Evolutionary conservation across 2,888 invertebrate genomes (phyloP).

Genomic region (Apotomis capreana): DNA sequence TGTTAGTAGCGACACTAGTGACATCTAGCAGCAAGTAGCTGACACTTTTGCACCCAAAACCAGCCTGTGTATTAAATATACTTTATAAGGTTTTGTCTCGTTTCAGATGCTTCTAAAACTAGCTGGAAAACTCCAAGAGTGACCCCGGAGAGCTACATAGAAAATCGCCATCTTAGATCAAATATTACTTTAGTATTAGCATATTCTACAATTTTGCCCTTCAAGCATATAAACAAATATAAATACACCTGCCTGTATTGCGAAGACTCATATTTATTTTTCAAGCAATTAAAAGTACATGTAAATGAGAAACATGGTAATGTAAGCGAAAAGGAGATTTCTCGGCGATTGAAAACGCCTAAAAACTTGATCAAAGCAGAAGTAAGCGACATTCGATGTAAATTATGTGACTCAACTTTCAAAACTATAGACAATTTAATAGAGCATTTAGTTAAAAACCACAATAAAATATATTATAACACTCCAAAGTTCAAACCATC

Average conservation of each 20-base stretch:
- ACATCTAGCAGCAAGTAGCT: slow-evolving; percentile 3
- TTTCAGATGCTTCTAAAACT: slow-evolving; percentile 16
- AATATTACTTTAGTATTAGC: slow-evolving; percentile 46
- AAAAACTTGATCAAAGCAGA: slow-evolving; percentile 51
- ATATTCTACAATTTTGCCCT: slow-evolving; percentile 45
- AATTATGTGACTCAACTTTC: slow-evolving; percentile 44
- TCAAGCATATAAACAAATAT: slow-evolving; percentile 44
- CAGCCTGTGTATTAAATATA: background rate
- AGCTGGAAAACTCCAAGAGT: slow-evolving; percentile 23
- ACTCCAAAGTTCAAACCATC: slow-evolving; percentile 44
- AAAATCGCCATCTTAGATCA: slow-evolving; percentile 41
- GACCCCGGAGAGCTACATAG: slow-evolving; percentile 42
- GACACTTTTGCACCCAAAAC: background rate
- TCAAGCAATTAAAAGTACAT: slow-evolving; percentile 43
- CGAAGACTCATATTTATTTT: slow-evolving; percentile 44
- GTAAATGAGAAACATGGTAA: slow-evolving; percentile 32
- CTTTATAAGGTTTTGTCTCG: background rate
- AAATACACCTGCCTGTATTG: slow-evolving; percentile 50
- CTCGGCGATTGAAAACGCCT: slow-evolving; percentile 44
- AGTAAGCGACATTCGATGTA: slow-evolving; percentile 48
- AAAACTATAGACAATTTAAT: slow-evolving; percentile 46
- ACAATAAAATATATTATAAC: slow-evolving; percentile 43
- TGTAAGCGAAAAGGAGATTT: slow-evolving; percentile 40
- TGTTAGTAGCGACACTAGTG: background rate
- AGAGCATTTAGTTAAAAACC: slow-evolving; percentile 46